Evolutionary conservation across 2,797 vertebrate genomes (phyloP).

Genomic region (Acanthopagrus latus): DNA sequence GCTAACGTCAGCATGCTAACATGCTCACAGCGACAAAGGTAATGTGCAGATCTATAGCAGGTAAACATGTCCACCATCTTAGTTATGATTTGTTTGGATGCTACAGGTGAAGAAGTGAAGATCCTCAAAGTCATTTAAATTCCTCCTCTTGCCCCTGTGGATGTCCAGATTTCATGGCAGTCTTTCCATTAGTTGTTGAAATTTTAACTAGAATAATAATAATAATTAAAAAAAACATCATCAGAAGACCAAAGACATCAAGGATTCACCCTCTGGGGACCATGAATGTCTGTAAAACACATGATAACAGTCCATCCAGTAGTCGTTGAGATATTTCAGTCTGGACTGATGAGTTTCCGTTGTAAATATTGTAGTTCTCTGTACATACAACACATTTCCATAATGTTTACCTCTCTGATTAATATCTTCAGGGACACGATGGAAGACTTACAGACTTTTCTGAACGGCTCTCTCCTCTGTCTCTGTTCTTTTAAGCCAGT

Average conservation of each 20-base stretch:
- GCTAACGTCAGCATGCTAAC: background rate
- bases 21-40: background rate
- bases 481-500: slow-evolving; percentile 5
- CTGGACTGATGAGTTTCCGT: background rate
- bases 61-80: background rate
- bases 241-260: background rate
- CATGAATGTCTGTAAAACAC: background rate
- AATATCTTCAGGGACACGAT: background rate
- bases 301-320: background rate
- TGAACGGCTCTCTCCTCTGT: background rate
- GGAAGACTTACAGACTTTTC: background rate
- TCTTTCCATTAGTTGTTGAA: background rate
- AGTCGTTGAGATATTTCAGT: no score
- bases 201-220: background rate
- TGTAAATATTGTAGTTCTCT: background rate
- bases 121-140: background rate
- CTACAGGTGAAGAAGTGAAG: background rate
- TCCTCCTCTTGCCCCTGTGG: background rate
- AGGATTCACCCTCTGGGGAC: background rate
- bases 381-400: background rate
- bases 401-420: slow-evolving; percentile 7
- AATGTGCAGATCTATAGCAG: background rate
- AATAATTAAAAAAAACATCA: no score
- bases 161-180: background rate
- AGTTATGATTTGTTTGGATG: no score